Evolutionary conservation across 2,113 vertebrate species (phyloP), one percentile per base, ranked within the genome.

Genomic region (Oryzias woworae): DNA sequence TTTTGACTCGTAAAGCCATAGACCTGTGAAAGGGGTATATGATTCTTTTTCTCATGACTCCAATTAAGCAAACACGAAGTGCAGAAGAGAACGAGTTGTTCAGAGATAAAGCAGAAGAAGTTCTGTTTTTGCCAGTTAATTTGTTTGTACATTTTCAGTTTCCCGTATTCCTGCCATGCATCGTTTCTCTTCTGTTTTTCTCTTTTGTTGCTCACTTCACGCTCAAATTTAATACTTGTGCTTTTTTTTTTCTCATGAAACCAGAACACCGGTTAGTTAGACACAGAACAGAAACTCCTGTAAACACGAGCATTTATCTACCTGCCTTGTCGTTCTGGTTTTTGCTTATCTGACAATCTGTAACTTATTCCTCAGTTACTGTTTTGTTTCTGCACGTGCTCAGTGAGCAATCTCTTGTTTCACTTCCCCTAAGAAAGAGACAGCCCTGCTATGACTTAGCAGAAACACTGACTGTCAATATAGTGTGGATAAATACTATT

Each of bases 311-410:
- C 13, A 1, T 44, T 36, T 17, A 43, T 54, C 24, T 36, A 2
- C 31, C 18, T 14, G 26, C 17, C 22, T 3, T 5, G 62, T 24
- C 7, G 62, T 70, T 57, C 58, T 74, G 69, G 36, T 67, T 61
- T 63, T 64, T 14, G 18, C 18, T 61, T 50, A 59, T 66, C 67
- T 56, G 72, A 36, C 57, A 23, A 58, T 50, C 14, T 4, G 24
- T 62, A 66, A 78, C 61, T 74, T 63, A 24, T 20, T 62, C 28
- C n/a, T 12, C 50, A 48, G n/a, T 78, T 45, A 14, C 53, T 52
- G 73, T 69, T 87, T 70, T 77, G 76, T 67, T 75, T 81, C 65
- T 63, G 72, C 77, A 69, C 48, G 54, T 82, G 82, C 71, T 76
- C 60, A 31, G 42, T 22, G 47, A 66, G 20, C 65, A n/a, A 46